A percentile compares a stretch with the other conserved stretches of the same genome.
These are phyloP conservation scores for Tylochromis polylepis DNA, from an alignment of 2,113 vertebrate species.

Conservation along the genomic window DNA sequence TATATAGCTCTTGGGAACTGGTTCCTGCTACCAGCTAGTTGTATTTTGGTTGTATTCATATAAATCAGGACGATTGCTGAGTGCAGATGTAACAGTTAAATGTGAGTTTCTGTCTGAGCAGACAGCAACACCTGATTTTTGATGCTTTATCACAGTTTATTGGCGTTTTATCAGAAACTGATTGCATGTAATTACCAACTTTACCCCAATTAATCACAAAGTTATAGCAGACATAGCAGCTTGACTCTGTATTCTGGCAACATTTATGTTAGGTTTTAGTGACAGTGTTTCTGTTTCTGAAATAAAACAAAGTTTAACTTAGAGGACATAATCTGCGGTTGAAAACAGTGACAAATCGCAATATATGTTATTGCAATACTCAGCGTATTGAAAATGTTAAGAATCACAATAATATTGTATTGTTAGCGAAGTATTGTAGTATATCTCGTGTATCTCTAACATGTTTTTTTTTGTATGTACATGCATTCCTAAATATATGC, in stretches of 20 bases:
- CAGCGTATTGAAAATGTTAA: neutral
- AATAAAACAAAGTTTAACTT: too few relatives aligned
- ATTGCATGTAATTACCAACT: neutral
- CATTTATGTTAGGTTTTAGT: neutral
- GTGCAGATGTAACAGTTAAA: neutral
- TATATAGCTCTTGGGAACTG: too few relatives aligned
- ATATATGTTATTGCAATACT: too few relatives aligned
- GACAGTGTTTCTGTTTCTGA: neutral
- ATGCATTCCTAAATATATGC: neutral
- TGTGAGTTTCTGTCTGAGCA: neutral
- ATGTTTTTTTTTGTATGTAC: neutral
- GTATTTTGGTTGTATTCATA: neutral
- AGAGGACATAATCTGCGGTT: too few relatives aligned
- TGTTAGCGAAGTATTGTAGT: too few relatives aligned
- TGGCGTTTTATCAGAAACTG: neutral
- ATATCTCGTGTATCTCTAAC: too few relatives aligned
- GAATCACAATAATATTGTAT: neutral
- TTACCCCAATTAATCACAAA: neutral
- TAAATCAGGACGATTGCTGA: neutral
- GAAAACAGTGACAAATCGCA: too few relatives aligned
- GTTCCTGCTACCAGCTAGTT: neutral
- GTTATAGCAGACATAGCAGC: neutral
- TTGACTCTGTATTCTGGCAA: neutral
- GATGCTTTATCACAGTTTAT: neutral
- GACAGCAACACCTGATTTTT: neutral